phyloP scores from a whole-genome alignment of 1,140 invertebrate genomes.

The Andrena cerasifolii region DNA sequence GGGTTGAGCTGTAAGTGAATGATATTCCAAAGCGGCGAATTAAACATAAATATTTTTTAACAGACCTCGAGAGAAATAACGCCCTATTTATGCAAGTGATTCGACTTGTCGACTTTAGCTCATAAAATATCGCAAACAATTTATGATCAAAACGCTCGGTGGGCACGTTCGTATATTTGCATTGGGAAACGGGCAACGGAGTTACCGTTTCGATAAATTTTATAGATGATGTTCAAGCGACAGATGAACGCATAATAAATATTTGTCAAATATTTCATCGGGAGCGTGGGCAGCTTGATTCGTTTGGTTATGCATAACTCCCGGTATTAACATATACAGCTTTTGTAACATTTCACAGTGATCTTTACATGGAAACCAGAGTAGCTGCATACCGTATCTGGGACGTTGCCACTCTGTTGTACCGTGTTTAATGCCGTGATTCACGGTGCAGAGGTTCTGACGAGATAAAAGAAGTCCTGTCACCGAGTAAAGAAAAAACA shows the following conservation, averaged over 20 bases:
- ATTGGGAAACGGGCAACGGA: neutral
- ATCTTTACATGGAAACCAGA: no score
- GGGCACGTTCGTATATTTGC: neutral
- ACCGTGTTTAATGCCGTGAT: no score
- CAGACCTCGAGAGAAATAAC: slow-evolving; percentile 15
- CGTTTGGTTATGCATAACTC: no score
- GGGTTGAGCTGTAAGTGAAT: neutral
- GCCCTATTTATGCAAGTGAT: slow-evolving; percentile 18
- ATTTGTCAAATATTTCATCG: slow-evolving; percentile 19
- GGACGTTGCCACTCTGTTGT: no score
- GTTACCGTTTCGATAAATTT: slow-evolving; percentile 39
- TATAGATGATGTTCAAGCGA: slow-evolving; percentile 15
- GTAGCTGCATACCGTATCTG: no score
- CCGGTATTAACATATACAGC: no score
- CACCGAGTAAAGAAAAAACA: neutral
- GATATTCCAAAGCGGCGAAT: no score
- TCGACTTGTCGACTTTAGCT: neutral
- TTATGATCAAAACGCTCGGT: slow-evolving; percentile 17
- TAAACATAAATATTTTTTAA: slow-evolving; percentile 3
- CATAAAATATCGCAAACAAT: slow-evolving; percentile 38
- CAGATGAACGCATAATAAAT: neutral
- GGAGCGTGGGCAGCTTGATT: neutral
- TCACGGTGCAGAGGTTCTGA: no score
- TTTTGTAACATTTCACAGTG: no score
- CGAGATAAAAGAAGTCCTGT: no score